Evolutionary conservation across 2,113 vertebrate genomes (phyloP), one percentile per base, ranked within the genome.

Genomic region (Herpailurus yagouaroundi): DNA sequence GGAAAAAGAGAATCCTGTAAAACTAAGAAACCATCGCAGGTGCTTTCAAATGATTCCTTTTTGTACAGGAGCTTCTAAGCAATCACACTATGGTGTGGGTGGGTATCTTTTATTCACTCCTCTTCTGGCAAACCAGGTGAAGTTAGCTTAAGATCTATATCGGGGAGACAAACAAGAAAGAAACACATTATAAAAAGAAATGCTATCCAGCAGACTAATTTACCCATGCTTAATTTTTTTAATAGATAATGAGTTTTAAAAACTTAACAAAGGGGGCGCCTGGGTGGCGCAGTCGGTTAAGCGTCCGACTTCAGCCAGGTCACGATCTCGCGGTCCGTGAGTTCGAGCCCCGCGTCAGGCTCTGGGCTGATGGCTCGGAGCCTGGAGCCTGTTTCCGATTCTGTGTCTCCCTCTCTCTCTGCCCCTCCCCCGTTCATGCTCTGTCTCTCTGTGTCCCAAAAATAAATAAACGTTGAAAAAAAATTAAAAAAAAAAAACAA

Each of bases 1-100:
- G 66, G n/a, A 86, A 79, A 81, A 95, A 94, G 60, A 74, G 16
- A 74, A 87, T 95, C 29, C 41, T 91, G 13, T 57, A 82, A 88
- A 86, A 63, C 55, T n/a, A 45, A 48, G 76, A 76, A 81, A n/a
- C 52, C 38, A 86, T 68, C 13, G 23, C 21, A 38, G 50, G 12
- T 48, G 29, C 77, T 89, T 88, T 79, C 16, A 55, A 23, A 82
- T 9, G 16, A 73, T 85, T 76, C 10, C 48, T 86, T 84, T 83
- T 55, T 12, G 2, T 38, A 25, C 4, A 38, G 89, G 33, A 86
- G 77, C 19, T 36, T 96, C 33, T 48, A 38, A 36, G 73, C 31
- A 82, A 88, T 45, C 94, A 36, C 31, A 5, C 38, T 14, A 0
- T 27, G 29, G 55, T 7, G 41, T 76, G 29, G 38, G 1, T 25